Evolutionary conservation across 2,888 invertebrate species (phyloP), one percentile per base, ranked within the genome.

Genomic region (Mycogona germanica): DNA sequence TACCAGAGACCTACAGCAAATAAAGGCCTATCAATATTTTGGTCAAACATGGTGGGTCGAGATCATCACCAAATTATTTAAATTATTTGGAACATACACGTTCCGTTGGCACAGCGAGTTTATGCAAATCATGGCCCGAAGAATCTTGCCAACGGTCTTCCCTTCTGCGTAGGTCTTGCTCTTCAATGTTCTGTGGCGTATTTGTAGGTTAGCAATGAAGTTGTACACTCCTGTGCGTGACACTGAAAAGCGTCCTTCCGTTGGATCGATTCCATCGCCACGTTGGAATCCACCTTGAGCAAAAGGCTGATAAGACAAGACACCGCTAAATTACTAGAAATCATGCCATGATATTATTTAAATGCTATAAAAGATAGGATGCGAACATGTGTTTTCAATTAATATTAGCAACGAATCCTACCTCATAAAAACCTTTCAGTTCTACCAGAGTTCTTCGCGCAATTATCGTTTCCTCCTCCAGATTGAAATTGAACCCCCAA

Each of bases 141-240:
- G 23, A 9, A 38, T 37, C 17, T 46, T 37, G 9, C 49, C 62
- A 61, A 23, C 66, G 21, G 23, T 21, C 23, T 26, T 42, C 17
- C 23, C 21, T 46, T 50, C 26, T 7, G 21, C 23, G 54, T 35
- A 60, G 57, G 30, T 66, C 64, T 40, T 60, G 55, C 47, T 57
- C 40, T 61, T 60, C 21, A 61, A 50, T 12, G 48, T 48, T 47
- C 60, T 61, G 14, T 64, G 57, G 49, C 64, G 58, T 14, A 67
- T 40, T 50, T 66, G 67, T n/a, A 67, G 53, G 55, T 63, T 64
- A 28, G 63, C 63, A 25, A 65, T 57, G 53, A 68, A 66, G 50
- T 65, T 64, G 51, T 67, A 68, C 7, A 66, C 61, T 0, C 66
- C 68, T 6, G 62, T 61, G 17, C 62, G 57, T 1, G 66, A 65